These are phyloP conservation scores for Barnardius zonarius DNA, from an alignment of 2,113 vertebrate genomes.

Conservation along the genomic window DNA sequence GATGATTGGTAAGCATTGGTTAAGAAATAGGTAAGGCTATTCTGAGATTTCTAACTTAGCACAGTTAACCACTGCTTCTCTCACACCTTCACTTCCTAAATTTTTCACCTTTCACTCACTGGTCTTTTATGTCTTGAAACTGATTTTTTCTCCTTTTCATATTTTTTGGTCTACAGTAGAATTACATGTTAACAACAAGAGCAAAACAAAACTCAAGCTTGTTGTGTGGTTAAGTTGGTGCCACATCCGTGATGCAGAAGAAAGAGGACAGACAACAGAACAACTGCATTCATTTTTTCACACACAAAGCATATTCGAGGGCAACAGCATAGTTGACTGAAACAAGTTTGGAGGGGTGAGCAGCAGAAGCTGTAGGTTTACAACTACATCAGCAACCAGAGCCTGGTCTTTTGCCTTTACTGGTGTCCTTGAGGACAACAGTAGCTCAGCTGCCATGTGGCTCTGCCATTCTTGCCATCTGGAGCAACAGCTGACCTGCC, in stretches of 20 bases:
- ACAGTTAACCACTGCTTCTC: slow-evolving; percentile 74
- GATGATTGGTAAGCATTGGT: slow-evolving; percentile 77
- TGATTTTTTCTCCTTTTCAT: slow-evolving; percentile 63
- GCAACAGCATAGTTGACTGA: slow-evolving; percentile 51
- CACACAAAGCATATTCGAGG: slow-evolving; percentile 59
- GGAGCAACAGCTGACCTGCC: slow-evolving; percentile 16
- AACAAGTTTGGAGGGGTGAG: slow-evolving; percentile 43
- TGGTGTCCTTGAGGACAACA: slow-evolving; percentile 15
- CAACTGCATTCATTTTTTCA: slow-evolving; percentile 63
- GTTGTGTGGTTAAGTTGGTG: slow-evolving; percentile 69
- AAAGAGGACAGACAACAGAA: slow-evolving; percentile 65
- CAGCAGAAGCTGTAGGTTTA: slow-evolving; percentile 42
- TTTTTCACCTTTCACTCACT: slow-evolving; percentile 71
- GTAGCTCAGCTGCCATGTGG: slow-evolving; percentile 2
- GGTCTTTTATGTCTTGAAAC: slow-evolving; percentile 70
- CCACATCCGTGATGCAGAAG: slow-evolving; percentile 69
- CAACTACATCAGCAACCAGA: slow-evolving; percentile 54
- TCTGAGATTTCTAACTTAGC: slow-evolving; percentile 74
- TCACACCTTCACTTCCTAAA: slow-evolving; percentile 55
- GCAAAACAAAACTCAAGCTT: slow-evolving; percentile 64
- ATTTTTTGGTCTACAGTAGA: slow-evolving; percentile 87
- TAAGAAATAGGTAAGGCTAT: slow-evolving; percentile 79
- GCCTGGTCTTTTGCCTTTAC: neutral
- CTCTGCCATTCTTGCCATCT: slow-evolving; percentile 40
- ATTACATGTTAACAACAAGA: slow-evolving; percentile 76